Base-by-base conservation (phyloP, 2,113 vertebrate genomes). In the Callipepla squamata region DNA sequence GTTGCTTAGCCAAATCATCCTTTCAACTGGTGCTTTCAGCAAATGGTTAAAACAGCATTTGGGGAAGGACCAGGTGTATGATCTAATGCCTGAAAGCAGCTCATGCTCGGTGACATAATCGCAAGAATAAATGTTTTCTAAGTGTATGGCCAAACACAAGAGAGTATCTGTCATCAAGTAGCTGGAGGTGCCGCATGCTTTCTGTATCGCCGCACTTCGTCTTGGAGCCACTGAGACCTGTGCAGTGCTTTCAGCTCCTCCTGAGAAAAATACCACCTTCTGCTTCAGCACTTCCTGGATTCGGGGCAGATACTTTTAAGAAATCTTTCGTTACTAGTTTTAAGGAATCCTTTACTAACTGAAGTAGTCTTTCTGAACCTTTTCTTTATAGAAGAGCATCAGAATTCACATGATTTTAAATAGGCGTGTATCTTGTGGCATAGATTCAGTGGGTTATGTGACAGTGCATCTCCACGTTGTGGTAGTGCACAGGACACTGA, bases 1-100 rank as follows among this genome's bases (percentile, higher is more conserved):
- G 91, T 91, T 84, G 80, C 91, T 95, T 95, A 87, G 81, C 93
- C 84, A 96, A 96, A 95, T 96, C 89, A 93, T 92, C 85, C 87
- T 96, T 96, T 96, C 94, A 94, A 92, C 87, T 93, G 63, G 45
- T 82, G 40, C 84, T 96, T 92, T 96, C 89, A 93, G 78, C 94
- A 92, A 96, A 94, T 87, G 91, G 94, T 93, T 96, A 93, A 95
- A 95, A 85, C 67, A 93, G 76, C 55, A 50, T 74, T 92, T 66
- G 63, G 79, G 78, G 89, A 92, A 92, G 81, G 81, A 91, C 87
- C 94, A 95, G 95, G 87, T 95, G 75, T 95, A 80, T 92, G 87
- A 94, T 83, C 87, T 95, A 93, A 95, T 91, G 87, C 84, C 78
- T 91, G 88, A 93, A 93, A 92, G 91, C 89, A 82, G 84, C 78